Conservation (phyloP, 2,113 vertebrate genomes). For the Coturnix japonica region DNA sequence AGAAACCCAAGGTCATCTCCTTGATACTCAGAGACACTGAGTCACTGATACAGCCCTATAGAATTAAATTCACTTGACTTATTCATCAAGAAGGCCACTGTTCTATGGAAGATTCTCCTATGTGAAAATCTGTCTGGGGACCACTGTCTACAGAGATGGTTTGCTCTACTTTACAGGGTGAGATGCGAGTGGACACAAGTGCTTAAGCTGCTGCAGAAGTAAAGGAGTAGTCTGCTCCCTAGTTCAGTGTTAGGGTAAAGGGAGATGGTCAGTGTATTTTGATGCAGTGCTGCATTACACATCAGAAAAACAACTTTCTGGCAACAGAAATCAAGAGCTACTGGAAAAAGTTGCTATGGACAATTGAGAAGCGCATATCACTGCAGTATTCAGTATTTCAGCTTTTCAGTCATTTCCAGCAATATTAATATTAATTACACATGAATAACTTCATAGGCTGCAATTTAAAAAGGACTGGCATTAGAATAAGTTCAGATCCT, state of each 20-base stretch:
- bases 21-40: not conserved
- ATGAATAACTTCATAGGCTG: not conserved
- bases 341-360: not conserved
- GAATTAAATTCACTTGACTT: not conserved
- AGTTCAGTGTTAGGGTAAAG: not conserved
- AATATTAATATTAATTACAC: not conserved
- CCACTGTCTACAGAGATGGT: not conserved
- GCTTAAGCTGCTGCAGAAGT: not conserved
- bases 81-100: not conserved
- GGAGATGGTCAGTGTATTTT: not conserved
- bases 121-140: not conserved
- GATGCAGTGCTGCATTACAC: not conserved
- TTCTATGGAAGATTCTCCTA: not conserved
- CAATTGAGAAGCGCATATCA: not conserved
- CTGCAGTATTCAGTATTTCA: not conserved
- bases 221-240: not conserved
- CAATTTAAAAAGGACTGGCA: not conserved
- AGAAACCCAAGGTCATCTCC: not conserved
- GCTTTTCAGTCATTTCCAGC: not conserved
- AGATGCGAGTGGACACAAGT: not conserved
- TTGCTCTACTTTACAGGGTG: not conserved
- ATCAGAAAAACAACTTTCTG: not conserved
- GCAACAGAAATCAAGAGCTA: not conserved
- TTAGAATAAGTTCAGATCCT: not conserved
- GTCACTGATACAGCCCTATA: not conserved